These are phyloP conservation scores for Actias luna DNA, from an alignment of 2,888 invertebrate genomes.

Conservation along the genomic window DNA sequence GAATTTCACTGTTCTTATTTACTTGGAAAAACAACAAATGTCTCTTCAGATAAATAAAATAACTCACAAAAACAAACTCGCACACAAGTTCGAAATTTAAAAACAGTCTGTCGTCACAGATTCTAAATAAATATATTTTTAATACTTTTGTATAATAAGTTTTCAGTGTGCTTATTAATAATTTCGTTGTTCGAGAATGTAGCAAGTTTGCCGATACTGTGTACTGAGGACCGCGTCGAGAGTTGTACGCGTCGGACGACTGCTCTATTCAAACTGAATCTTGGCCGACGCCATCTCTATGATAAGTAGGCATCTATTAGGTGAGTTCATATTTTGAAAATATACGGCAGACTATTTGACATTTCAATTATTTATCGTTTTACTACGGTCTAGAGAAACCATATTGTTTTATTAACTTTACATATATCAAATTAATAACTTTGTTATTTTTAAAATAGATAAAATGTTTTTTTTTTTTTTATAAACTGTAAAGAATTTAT, in stretches of 20 bases:
- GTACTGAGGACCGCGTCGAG: constrained; percentile 26
- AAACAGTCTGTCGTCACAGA: neutral
- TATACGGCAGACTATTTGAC: constrained; percentile 22
- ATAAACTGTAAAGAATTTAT: too few species aligned
- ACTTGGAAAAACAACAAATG: neutral
- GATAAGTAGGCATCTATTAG: constrained; percentile 2
- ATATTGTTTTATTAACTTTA: neutral
- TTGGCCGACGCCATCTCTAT: constrained; percentile 13
- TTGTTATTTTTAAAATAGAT: too few species aligned
- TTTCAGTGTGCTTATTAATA: neutral
- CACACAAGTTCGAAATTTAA: neutral
- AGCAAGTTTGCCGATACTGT: constrained; percentile 33
- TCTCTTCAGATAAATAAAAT: neutral
- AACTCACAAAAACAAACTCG: neutral
- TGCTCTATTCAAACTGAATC: constrained; percentile 44
- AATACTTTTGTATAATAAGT: neutral
- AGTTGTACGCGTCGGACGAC: constrained; percentile 43
- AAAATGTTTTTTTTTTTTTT: too few species aligned
- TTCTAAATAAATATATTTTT: neutral
- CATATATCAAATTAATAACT: neutral
- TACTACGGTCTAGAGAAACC: neutral
- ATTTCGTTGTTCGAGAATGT: constrained; percentile 8
- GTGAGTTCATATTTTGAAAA: constrained; percentile 30
- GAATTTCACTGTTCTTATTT: neutral
- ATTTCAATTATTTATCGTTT: neutral